Conservation (phyloP, 2,888 invertebrate species). For the Syrphus vitripennis region DNA sequence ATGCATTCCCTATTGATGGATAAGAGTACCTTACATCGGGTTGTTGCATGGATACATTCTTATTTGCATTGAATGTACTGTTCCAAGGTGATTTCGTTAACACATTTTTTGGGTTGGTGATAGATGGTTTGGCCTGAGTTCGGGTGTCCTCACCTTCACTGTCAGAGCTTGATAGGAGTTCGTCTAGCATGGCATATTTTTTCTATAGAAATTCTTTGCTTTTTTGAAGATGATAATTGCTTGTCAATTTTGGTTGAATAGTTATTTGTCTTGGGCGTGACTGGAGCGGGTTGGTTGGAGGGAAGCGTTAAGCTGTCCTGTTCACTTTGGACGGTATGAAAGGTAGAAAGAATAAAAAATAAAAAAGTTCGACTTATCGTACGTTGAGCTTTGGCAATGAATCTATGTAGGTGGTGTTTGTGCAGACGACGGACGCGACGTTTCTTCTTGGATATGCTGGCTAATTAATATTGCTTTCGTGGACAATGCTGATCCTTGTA, state of each 20-base stretch:
- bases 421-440: too few relatives aligned
- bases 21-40: not conserved
- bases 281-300: too few relatives aligned
- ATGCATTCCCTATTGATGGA: not conserved
- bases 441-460: too few relatives aligned
- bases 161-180: not conserved
- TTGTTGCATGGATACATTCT: not conserved
- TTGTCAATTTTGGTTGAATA: not conserved
- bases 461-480: too few relatives aligned
- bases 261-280: not conserved
- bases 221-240: not conserved
- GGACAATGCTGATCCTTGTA: too few relatives aligned
- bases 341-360: too few relatives aligned
- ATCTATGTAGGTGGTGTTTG: too few relatives aligned
- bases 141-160: not conserved
- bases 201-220: not conserved
- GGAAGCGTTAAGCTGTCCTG: not conserved
- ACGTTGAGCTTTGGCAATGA: too few relatives aligned
- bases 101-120: not conserved
- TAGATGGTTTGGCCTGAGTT: not conserved
- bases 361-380: too few relatives aligned
- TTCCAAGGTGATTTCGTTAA: not conserved
- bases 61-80: not conserved
- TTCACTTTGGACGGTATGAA: too few relatives aligned
- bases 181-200: not conserved